Evolutionary conservation across 2,888 invertebrate species (phyloP), one percentile per base, ranked within the genome.

Genomic region (Netelia fuscicornis): DNA sequence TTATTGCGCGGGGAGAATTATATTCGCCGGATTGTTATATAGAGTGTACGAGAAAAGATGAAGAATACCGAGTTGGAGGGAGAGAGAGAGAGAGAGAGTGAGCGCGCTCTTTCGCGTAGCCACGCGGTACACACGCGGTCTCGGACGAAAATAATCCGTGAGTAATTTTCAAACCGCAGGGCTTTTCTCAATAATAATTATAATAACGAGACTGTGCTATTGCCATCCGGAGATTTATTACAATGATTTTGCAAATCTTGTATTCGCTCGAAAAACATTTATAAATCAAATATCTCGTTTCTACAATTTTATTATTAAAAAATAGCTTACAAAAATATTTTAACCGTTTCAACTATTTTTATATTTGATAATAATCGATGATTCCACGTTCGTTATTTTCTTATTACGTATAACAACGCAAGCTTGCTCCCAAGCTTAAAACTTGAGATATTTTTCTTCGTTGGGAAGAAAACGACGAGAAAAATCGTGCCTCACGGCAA

Each of bases 111-210:
- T 58, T 23, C 30, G 70, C 74, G 64, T 64, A 60, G 80, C 54
- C 56, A 68, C 75, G 81, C 82, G 82, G 81, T 82, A 84, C 30
- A 82, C 82, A 82, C 80, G 82, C 87, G 85, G 80, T 85, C 86
- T 83, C 84, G 88, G 88, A 89, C 89, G 86, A 88, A 91, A 91
- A 91, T 91, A 91, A 91, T 91, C 89, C 88, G 85, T 89, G 90
- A 89, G 88, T 89, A 90, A 91, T 90, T 90, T 65, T 89, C 87
- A 67, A 58, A 68, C 79, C 54, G 72, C 67, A 37, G 76, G 60
- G 87, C 86, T 81, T 86, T 86, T 88, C 87, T 85, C 86, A 88
- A 58, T 58, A 58, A 58, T 58, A 58, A 58, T 52, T 20, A 25
- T 48, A 65, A 72, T 87, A 89, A 91, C 86, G 81, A 83, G 60